Evolutionary conservation across 1,140 invertebrate genomes (phyloP).

Genomic region (Heliconius congener): DNA sequence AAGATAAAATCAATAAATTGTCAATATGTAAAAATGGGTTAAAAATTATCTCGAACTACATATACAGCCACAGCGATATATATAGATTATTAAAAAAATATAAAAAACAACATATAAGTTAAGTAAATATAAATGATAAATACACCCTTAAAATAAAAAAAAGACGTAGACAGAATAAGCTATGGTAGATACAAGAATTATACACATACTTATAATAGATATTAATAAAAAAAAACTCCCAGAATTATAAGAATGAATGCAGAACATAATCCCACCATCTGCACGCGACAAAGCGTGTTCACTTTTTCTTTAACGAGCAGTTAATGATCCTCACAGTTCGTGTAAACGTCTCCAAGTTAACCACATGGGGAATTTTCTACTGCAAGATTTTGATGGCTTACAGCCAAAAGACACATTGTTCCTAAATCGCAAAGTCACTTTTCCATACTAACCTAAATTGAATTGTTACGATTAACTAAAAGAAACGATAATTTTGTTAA

Average conservation of each 20-base stretch:
- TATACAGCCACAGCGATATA: not conserved
- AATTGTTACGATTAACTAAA: not conserved
- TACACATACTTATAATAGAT: not conserved
- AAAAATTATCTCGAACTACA: no score
- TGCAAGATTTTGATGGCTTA: conserved; percentile 31
- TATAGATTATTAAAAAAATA: not conserved
- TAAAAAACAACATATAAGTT: no score
- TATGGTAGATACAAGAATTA: not conserved
- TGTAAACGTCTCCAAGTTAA: conserved; percentile 32
- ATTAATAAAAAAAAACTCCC: conserved; percentile 11
- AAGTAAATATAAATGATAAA: no score
- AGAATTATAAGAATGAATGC: conserved; percentile 16
- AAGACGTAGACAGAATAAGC: not conserved
- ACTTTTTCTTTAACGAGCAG: conserved; percentile 38
- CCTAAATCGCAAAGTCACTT: not conserved
- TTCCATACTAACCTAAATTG: not conserved
- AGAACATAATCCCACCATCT: conserved; percentile 20
- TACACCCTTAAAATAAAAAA: no score
- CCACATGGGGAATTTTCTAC: conserved; percentile 34
- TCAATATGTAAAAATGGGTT: no score
- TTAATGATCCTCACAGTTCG: conserved; percentile 43
- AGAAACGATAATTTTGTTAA: not conserved
- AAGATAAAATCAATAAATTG: not conserved
- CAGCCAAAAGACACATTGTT: conserved; percentile 11
- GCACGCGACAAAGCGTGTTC: conserved; percentile 34